phyloP scores from a whole-genome alignment of 1,140 invertebrate genomes.

The Cydia pomonella region DNA sequence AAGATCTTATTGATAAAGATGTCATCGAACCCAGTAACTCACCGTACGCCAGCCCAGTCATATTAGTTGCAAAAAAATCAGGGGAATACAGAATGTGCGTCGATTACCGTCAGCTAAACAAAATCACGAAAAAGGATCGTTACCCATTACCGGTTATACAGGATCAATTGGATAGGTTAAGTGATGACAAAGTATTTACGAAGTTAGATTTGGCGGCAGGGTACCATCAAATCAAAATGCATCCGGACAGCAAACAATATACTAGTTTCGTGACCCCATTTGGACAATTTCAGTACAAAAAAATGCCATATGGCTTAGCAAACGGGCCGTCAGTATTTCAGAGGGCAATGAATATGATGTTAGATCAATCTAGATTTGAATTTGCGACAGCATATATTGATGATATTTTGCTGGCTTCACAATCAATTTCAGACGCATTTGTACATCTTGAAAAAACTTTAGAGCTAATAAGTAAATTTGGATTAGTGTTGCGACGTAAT shows the following conservation, averaged over 20 bases:
- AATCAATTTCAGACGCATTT: neutral
- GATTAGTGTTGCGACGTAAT: neutral
- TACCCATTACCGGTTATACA: neutral
- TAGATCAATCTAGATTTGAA: neutral
- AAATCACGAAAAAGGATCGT: neutral
- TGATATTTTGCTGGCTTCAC: neutral
- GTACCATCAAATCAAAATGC: neutral
- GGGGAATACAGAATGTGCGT: neutral
- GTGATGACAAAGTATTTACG: neutral
- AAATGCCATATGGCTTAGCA: conserved; percentile 57
- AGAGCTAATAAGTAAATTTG: neutral
- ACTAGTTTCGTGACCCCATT: conserved; percentile 57
- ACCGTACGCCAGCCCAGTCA: too few relatives aligned
- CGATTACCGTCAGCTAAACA: neutral
- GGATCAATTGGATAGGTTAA: neutral
- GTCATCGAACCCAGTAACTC: too few relatives aligned
- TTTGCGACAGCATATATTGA: neutral
- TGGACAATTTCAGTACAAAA: conserved; percentile 49
- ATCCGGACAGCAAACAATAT: conserved; percentile 29
- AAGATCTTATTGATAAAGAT: too few relatives aligned
- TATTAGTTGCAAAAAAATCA: too few relatives aligned
- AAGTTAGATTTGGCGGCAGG: neutral
- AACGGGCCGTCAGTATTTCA: conserved; percentile 53
- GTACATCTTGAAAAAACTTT: neutral
- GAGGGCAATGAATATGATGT: neutral